Evolutionary conservation across 2,113 vertebrate species (phyloP).

Genomic region (Taurulus bubalis): DNA sequence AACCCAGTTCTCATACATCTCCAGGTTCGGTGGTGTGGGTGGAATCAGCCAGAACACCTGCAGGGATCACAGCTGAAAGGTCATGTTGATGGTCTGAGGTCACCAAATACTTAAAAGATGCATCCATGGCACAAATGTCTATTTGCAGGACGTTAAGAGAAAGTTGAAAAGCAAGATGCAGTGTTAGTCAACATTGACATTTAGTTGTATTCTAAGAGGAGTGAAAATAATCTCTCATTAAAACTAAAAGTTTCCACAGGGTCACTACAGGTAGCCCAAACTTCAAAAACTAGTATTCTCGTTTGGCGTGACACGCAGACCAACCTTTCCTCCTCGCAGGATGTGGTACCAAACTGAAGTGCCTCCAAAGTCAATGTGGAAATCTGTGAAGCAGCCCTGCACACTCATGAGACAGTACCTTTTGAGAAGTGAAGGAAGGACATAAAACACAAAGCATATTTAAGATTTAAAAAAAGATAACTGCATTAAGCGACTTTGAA

Average conservation of each 20-base stretch:
- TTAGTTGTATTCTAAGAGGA: not conserved
- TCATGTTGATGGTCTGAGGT: not conserved
- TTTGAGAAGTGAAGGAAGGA: conserved; percentile 1
- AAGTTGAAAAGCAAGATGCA: conserved; percentile 6
- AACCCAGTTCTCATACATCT: conserved; percentile 99
- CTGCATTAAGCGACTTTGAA: not conserved
- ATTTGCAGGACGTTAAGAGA: not conserved
- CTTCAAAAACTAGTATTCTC: not conserved
- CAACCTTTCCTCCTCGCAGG: conserved; percentile 95
- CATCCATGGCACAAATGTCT: not conserved
- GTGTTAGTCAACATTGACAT: not conserved
- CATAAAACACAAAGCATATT: not conserved
- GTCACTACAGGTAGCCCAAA: not conserved
- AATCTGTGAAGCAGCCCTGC: conserved; percentile 98
- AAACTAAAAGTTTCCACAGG: not conserved
- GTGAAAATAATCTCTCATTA: not conserved
- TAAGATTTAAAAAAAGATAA: not conserved
- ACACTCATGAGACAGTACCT: conserved; percentile 99
- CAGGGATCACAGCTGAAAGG: not conserved
- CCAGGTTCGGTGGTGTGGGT: conserved; percentile 95
- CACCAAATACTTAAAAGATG: conserved; percentile 11
- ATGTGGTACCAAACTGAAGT: conserved; percentile 99
- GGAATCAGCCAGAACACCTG: conserved; percentile 99
- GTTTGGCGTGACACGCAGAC: not conserved
- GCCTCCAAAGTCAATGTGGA: conserved; percentile 98